Evolutionary conservation across 2,113 vertebrate genomes (phyloP), one percentile per base, ranked within the genome.

Genomic region (Noctilio leporinus): DNA sequence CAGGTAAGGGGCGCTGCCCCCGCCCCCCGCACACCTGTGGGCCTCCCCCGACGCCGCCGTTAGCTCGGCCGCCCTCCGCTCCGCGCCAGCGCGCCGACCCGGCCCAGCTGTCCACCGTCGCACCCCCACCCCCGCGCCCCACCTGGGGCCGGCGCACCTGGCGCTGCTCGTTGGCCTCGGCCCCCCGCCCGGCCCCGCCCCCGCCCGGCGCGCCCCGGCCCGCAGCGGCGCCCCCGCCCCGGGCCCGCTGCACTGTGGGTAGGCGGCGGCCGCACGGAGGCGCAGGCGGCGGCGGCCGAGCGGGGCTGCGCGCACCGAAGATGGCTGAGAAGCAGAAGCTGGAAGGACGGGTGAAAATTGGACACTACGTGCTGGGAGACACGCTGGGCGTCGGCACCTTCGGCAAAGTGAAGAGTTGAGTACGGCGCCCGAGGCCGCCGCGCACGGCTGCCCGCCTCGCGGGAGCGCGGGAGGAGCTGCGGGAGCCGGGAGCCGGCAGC

Each of bases 371-470:
- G 97, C 98, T 99, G 90, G 99, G 99, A 38, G 99, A 99, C 98
- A 99, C 99, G 77, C 99, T 99, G 87, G 99, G 99, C 97, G 99
- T 99, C 97, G 99, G 99, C 96, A 99, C 99, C 92, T 99, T 99
- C 98, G 99, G 99, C 96, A 99, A 99, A 99, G 99, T 99, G 94
- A 99, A 99, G 99, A 99, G 99, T 99, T 99, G 99, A 99, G 99
- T 99, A 93, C 20, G 91, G 91, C 95, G 96, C 95, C 53, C 45
- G 38, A 49, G 70, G 33, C 55, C 14, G 69, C n/a, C 51, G 85
- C 59, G 69, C 57, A 62, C 40, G 51, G 90, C 30, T 15, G 35
- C 22, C 5, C n/a, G 82, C 67, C 47, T 26, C 43, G 53, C 77
- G 20, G 45, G n/a, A 7, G 59, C 51, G 22, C 19, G 8, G 65